phyloP scores from a whole-genome alignment of 2,888 invertebrate species.

The Nymphalis c-album region DNA sequence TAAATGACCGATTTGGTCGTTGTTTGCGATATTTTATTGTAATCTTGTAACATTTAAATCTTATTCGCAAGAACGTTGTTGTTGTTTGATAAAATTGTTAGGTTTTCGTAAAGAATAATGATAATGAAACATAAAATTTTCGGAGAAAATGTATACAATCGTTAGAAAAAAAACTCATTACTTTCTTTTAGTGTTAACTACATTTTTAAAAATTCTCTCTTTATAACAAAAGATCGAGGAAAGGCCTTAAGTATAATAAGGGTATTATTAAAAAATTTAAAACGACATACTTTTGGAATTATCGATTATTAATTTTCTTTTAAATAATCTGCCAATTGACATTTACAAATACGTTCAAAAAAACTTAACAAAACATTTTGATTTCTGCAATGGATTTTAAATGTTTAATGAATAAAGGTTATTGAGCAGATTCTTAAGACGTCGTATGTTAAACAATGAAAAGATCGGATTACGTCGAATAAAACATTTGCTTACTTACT shows the following conservation, averaged over 20 bases:
- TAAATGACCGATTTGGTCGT: neutral
- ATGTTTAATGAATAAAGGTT: neutral
- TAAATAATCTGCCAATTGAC: neutral
- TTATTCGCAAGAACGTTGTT: constrained; percentile 66
- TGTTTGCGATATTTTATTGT: constrained; percentile 12
- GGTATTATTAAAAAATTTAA: constrained; percentile 4
- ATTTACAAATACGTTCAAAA: neutral
- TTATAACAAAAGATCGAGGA: constrained; percentile 19
- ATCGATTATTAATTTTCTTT: neutral
- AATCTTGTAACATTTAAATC: constrained; percentile 49
- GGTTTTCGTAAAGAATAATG: constrained; percentile 2
- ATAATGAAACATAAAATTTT: neutral
- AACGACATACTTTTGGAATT: neutral
- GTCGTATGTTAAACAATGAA: neutral
- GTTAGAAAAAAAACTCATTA: constrained; percentile 6
- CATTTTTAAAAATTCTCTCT: constrained; percentile 7
- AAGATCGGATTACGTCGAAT: neutral
- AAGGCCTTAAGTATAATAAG: constrained; percentile 26
- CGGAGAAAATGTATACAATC: constrained; percentile 11
- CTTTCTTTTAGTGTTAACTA: constrained; percentile 13
- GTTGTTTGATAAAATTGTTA: constrained; percentile 49
- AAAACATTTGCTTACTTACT: neutral
- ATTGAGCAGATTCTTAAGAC: neutral
- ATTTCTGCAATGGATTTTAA: neutral
- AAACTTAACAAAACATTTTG: neutral